phyloP scores from a whole-genome alignment of 2,888 invertebrate species.

The Scrobipalpa costella region DNA sequence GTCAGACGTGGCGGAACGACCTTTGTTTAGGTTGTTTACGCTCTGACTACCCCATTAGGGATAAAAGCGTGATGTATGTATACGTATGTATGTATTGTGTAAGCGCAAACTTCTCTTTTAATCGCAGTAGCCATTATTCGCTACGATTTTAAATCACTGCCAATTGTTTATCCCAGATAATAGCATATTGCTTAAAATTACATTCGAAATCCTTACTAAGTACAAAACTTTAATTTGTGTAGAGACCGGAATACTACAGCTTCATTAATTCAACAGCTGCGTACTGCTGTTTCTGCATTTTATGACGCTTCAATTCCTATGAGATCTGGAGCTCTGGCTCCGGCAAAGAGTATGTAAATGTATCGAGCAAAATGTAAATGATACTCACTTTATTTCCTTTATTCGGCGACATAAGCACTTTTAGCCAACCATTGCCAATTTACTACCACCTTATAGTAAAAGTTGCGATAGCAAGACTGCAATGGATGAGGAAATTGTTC shows the following conservation, averaged over 20 bases:
- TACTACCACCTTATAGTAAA: background rate
- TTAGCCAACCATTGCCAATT: background rate
- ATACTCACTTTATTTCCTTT: conserved; percentile 33
- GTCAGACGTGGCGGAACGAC: too few species aligned
- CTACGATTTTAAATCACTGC: too few species aligned
- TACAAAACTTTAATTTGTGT: conserved; percentile 12
- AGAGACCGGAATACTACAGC: conserved; percentile 28
- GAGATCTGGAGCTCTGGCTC: conserved; percentile 35
- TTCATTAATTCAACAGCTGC: conserved; percentile 56
- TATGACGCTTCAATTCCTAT: conserved; percentile 51
- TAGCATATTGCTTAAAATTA: too few species aligned
- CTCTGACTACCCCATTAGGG: too few species aligned
- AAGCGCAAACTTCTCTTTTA: too few species aligned
- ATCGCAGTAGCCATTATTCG: too few species aligned
- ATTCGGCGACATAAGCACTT: background rate
- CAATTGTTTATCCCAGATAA: too few species aligned
- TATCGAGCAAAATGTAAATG: conserved; percentile 61
- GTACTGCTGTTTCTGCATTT: conserved; percentile 57
- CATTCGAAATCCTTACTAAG: background rate
- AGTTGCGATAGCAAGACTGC: background rate
- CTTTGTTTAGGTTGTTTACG: too few species aligned
- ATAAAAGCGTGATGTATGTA: too few species aligned
- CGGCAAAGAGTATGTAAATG: conserved; percentile 61
- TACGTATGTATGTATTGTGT: too few species aligned
- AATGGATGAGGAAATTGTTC: background rate